Evolutionary conservation across 2,888 invertebrate species (phyloP).

Genomic region (Oasisia sp.): DNA sequence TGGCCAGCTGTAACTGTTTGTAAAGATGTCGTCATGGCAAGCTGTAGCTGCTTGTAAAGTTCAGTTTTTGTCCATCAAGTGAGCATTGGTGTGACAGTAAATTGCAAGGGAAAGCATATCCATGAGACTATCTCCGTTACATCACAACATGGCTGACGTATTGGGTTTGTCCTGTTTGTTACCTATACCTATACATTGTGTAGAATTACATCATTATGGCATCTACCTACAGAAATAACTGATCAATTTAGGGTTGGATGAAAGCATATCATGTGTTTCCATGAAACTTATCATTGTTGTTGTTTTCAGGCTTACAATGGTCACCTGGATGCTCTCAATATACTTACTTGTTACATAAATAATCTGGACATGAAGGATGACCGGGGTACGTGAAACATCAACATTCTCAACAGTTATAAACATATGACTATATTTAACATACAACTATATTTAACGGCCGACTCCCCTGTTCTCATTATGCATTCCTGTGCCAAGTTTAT

Average conservation of each 20-base stretch:
- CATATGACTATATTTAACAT: too few relatives aligned
- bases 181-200: too few relatives aligned
- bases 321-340: constrained; percentile 70
- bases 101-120: too few relatives aligned
- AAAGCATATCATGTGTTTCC: neutral
- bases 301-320: constrained; percentile 69
- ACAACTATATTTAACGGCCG: too few relatives aligned
- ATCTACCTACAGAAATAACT: neutral
- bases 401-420: too few relatives aligned
- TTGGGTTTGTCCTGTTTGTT: too few relatives aligned
- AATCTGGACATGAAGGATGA: constrained; percentile 72
- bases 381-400: constrained; percentile 60
- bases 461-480: too few relatives aligned
- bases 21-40: neutral
- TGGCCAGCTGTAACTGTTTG: neutral
- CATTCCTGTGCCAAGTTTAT: too few relatives aligned
- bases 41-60: neutral
- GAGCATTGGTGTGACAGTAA: too few relatives aligned
- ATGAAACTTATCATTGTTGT: neutral
- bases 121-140: too few relatives aligned
- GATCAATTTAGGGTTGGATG: neutral
- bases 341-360: constrained; percentile 70
- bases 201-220: neutral
- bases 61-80: too few relatives aligned
- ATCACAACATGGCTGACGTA: too few relatives aligned